phyloP scores from a whole-genome alignment of 2,888 invertebrate species.

The Drosophila bunnanda region DNA sequence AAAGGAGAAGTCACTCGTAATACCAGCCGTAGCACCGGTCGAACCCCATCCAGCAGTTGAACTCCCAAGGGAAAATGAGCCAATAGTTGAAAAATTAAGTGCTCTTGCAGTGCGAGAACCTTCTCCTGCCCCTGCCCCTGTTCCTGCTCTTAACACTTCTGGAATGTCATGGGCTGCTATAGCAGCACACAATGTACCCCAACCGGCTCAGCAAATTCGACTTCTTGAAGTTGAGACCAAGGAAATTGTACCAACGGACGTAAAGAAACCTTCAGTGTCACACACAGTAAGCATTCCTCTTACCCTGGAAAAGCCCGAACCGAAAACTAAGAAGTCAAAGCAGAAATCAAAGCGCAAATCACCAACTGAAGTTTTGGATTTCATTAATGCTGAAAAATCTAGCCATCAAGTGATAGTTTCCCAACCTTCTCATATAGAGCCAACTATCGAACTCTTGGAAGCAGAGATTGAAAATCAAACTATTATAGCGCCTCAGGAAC shows the following conservation, averaged over 20 bases:
- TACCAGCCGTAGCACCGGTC: conserved; percentile 4
- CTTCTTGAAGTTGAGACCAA: conserved; percentile 53
- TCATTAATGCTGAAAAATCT: conserved; percentile 64
- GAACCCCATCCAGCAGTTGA: conserved; percentile 6
- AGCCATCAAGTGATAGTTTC: conserved; percentile 2
- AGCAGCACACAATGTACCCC: conserved; percentile 79
- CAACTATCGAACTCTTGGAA: not conserved
- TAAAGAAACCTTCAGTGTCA: conserved; percentile 26
- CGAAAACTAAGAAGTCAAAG: conserved; percentile 68
- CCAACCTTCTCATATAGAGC: not conserved
- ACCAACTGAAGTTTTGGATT: conserved; percentile 52
- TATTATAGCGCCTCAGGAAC: not conserved
- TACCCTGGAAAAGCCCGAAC: conserved; percentile 55
- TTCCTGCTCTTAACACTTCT: conserved; percentile 34
- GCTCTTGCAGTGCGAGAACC: not conserved
- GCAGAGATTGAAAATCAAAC: conserved; percentile 1
- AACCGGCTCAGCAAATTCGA: conserved; percentile 76
- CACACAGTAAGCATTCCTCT: conserved; percentile 56
- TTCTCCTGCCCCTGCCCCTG: conserved; percentile 13
- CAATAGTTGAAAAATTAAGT: not conserved
- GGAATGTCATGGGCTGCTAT: conserved; percentile 81
- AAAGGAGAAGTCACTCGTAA: conserved; percentile 35
- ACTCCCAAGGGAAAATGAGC: not conserved
- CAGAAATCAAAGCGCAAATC: conserved; percentile 67
- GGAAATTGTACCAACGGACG: conserved; percentile 20